Conservation (phyloP, 2,113 vertebrate species). For the Baryphthengus martii region DNA sequence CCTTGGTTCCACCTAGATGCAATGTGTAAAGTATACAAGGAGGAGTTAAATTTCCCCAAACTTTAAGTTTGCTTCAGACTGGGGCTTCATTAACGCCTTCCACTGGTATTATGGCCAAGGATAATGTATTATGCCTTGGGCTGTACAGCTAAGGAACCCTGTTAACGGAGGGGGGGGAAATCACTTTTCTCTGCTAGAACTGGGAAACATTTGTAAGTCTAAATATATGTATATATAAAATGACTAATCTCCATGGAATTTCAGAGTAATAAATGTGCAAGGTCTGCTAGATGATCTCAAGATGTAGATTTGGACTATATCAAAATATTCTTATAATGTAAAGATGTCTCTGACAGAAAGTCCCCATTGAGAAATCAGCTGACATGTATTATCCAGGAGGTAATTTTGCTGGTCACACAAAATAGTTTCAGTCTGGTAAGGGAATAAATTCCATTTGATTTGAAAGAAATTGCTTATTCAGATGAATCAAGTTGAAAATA, state of each 20-base stretch:
- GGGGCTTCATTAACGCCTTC: neutral
- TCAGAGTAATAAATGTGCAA: neutral
- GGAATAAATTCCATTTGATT: neutral
- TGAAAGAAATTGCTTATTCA: neutral
- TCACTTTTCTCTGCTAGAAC: neutral
- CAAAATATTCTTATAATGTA: neutral
- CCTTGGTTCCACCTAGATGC: rapidly evolving
- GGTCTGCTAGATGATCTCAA: neutral
- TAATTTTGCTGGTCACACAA: neutral
- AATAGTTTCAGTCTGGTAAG: neutral
- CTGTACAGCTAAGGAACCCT: neutral
- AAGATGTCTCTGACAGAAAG: neutral
- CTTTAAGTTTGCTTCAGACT: neutral
- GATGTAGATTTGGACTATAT: neutral
- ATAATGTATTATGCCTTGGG: neutral
- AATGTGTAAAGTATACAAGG: neutral
- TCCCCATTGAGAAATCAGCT: neutral
- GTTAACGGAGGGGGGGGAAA: neutral
- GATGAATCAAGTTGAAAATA: neutral
- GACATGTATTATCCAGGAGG: neutral
- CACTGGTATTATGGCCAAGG: neutral
- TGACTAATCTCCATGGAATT: neutral
- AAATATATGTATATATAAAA: neutral
- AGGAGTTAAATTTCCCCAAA: neutral
- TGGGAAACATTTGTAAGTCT: constrained; percentile 3